Evolutionary conservation across 2,113 vertebrate genomes (phyloP), one percentile per base, ranked within the genome.

Genomic region (Hyperopisus bebe): DNA sequence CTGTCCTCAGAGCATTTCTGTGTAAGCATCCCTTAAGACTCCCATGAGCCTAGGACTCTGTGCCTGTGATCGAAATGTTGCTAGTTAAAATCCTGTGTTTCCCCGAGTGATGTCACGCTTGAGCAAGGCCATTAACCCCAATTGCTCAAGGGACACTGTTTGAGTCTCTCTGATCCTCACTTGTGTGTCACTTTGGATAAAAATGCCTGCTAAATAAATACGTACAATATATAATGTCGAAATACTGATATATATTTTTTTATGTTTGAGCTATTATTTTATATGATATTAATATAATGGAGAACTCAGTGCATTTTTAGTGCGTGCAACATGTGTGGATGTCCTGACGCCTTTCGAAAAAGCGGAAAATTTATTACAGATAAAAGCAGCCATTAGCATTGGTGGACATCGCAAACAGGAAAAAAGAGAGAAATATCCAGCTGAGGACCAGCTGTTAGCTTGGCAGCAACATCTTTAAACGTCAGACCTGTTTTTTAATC

Each of bases 401-500:
- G 27, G 51, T 66, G 53, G 87, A 88, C 87, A 66, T 88, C 39
- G 62, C 51, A 88, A 9, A 27, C 1, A 7, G 17, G 50, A 24
- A 51, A 46, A 24, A 46, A 88, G 7, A 51, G 11, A n/a, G 35
- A 15, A 66, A 13, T 66, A 19, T 66, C 87, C 87, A 58, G 55
- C 87, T 62, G 87, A 88, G 87, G 2, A 42, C 55, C 55, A 88
- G 31, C 87, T 88, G 87, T 46, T 88, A 62, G 53, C 39, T 66
- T 88, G 87, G 87, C 87, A 66, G 55, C 46, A 17, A 88, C 31
- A 55, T 62, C 51, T 88, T 62, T 46, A 88, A 88, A 44, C 39
- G 87, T 66, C 87, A 88, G n/a, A 88, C 87, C 39, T 88, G 87
- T 58, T 58, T 66, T 88, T 62, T 46, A 62, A 66, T 58, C 51